phyloP scores from a whole-genome alignment of 2,797 vertebrate species.

The Anniella stebbinsi region DNA sequence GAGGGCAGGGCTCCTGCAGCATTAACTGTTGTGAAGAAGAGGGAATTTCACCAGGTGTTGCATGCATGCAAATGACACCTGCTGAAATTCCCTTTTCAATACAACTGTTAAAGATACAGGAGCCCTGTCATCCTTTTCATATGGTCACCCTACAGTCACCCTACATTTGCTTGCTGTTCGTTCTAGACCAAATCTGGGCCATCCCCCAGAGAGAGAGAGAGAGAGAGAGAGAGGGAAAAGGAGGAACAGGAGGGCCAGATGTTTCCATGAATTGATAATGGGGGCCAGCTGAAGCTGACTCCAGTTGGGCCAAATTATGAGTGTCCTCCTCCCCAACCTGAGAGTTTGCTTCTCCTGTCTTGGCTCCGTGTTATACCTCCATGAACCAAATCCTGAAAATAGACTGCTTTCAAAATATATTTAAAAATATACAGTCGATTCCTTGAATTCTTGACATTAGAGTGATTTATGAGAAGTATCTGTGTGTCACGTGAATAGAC shows the following conservation, averaged over 20 bases:
- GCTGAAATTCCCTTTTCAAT: too few relatives aligned
- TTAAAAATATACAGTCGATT: conserved; percentile 63
- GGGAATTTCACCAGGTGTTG: too few relatives aligned
- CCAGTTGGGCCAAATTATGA: background rate
- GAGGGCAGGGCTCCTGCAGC: too few relatives aligned
- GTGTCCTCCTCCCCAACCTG: background rate
- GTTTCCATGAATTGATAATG: background rate
- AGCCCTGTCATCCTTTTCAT: too few relatives aligned
- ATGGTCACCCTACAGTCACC: too few relatives aligned
- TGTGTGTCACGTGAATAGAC: conserved; percentile 69
- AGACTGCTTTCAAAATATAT: conserved; percentile 57
- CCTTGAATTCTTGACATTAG: conserved; percentile 66
- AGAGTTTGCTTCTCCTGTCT: background rate
- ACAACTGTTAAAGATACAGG: too few relatives aligned
- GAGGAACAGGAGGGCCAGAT: background rate
- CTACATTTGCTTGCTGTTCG: too few relatives aligned
- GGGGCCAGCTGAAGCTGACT: background rate
- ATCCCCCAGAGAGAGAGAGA: background rate
- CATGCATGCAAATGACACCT: too few relatives aligned
- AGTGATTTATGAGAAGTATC: conserved; percentile 73
- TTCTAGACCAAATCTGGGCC: too few relatives aligned
- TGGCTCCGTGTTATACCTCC: too few relatives aligned
- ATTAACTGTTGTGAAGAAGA: too few relatives aligned
- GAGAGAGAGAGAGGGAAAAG: background rate
- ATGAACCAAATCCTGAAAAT: conserved; percentile 59